Conservation (phyloP, 2,113 vertebrate genomes). For the Girardinichthys multiradiatus region DNA sequence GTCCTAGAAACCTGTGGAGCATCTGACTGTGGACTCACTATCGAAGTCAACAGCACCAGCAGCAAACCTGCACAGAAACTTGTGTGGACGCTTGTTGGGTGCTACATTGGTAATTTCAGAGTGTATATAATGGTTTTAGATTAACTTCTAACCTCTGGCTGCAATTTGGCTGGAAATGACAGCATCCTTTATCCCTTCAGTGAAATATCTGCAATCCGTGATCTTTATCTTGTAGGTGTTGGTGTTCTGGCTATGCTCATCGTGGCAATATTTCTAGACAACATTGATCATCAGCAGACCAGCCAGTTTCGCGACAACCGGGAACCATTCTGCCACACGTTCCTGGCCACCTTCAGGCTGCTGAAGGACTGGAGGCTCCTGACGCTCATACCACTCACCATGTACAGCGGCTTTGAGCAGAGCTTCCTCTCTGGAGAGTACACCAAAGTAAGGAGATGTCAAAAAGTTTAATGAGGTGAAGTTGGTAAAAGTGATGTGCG, state of each 20-base stretch:
- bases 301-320: constrained; percentile 69
- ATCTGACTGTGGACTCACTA: constrained; percentile 73
- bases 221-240: constrained; percentile 78
- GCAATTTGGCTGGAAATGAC: too few species aligned
- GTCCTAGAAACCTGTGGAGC: constrained; percentile 85
- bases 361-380: constrained; percentile 86
- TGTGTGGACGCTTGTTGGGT: constrained; percentile 86
- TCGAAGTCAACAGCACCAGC: constrained; percentile 47
- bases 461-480: not conserved
- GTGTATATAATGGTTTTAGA: not conserved
- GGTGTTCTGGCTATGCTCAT: constrained; percentile 89
- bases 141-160: not conserved
- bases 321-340: constrained; percentile 79
- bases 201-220: not conserved
- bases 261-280: constrained; percentile 85
- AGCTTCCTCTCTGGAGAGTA: constrained; percentile 94
- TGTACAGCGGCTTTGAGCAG: constrained; percentile 94
- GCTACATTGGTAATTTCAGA: constrained; percentile 86
- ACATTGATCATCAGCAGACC: constrained; percentile 72
- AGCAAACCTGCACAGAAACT: constrained; percentile 75
- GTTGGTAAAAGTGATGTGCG: too few species aligned
- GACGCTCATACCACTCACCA: constrained; percentile 88
- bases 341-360: constrained; percentile 88
- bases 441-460: constrained; percentile 84
- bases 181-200: too few species aligned